phyloP scores from a whole-genome alignment of 53 echinoderm and acorn worm species.

The Paracentrotus lividus region DNA sequence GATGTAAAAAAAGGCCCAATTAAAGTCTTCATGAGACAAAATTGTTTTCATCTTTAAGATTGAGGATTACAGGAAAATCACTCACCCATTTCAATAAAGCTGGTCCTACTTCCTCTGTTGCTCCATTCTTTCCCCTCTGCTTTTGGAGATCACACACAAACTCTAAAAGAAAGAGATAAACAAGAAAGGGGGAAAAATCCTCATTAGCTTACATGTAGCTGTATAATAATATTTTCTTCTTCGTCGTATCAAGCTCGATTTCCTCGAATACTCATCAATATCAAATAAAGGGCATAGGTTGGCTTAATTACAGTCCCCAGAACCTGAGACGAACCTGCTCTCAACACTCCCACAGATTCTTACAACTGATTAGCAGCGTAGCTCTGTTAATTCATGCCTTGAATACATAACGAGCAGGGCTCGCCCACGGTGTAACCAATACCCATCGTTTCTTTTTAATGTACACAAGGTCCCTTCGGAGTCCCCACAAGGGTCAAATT shows the following conservation, averaged over 20 bases:
- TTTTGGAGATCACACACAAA: constrained; percentile 34
- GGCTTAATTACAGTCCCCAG: background rate
- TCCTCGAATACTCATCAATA: background rate
- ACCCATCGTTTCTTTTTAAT: background rate
- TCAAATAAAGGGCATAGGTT: constrained; percentile 13
- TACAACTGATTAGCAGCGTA: constrained; percentile 10
- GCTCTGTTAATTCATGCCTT: background rate
- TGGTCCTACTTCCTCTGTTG: constrained; percentile 86
- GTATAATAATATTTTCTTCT: background rate
- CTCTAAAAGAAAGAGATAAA: constrained; percentile 36
- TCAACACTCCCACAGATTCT: background rate
- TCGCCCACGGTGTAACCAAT: background rate
- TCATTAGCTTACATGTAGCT: background rate
- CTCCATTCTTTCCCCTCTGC: constrained; percentile 84
- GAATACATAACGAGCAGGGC: background rate
- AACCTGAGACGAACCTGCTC: background rate
- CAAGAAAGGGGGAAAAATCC: background rate
- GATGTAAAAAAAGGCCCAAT: no score
- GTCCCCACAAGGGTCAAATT: background rate
- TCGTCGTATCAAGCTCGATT: background rate
- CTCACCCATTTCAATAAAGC: constrained; percentile 93
- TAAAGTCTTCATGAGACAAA: no score
- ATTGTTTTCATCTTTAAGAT: no score
- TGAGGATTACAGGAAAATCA: background rate
- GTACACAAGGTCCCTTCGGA: background rate